phyloP scores from a whole-genome alignment of 2,113 vertebrate genomes.

The Saguinus midas region DNA sequence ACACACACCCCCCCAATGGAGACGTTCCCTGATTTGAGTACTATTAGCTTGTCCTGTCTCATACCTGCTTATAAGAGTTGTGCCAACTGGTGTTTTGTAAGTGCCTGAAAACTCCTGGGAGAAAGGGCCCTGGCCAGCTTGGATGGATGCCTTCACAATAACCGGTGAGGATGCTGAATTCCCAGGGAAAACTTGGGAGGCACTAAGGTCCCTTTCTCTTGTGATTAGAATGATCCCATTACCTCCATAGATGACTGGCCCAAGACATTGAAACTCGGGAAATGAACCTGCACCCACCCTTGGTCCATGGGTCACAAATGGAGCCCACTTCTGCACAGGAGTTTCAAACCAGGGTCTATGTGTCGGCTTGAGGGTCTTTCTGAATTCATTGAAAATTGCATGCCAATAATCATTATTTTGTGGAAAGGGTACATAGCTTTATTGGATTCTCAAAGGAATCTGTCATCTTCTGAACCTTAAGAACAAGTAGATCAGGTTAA shows the following conservation, averaged over 20 bases:
- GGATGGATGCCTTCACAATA: not conserved
- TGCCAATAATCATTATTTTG: not conserved
- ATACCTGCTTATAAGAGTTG: not conserved
- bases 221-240: not conserved
- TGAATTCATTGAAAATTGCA: not conserved
- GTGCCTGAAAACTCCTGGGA: not conserved
- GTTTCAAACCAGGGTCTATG: not conserved
- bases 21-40: not conserved
- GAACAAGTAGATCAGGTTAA: conserved; percentile 43
- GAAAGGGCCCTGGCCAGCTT: not conserved
- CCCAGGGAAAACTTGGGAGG: not conserved
- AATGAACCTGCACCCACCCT: not conserved
- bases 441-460: not conserved
- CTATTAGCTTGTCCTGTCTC: not conserved
- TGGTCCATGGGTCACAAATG: not conserved
- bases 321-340: not conserved
- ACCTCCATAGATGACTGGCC: not conserved
- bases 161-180: not conserved
- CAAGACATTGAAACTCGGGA: not conserved
- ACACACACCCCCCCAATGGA: too few relatives aligned
- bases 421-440: not conserved
- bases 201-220: not conserved
- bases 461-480: not conserved
- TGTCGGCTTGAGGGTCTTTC: not conserved
- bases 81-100: not conserved